Evolutionary conservation across 2,888 invertebrate genomes (phyloP), one percentile per base, ranked within the genome.

Genomic region (Chrysolina oricalcia): DNA sequence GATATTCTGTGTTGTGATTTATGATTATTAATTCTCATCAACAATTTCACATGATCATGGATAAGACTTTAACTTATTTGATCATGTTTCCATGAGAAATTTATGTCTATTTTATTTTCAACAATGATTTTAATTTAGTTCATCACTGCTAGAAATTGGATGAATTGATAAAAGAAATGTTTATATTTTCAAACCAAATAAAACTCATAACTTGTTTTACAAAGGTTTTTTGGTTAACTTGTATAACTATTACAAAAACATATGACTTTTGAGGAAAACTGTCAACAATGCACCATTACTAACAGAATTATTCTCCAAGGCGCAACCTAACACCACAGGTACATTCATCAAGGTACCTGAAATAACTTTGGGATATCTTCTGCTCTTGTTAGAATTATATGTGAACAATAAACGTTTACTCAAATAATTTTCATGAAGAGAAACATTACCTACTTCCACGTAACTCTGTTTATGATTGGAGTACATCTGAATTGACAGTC

Each of bases 321-420:
- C 87, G 84, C 95, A 94, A 0, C 91, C 95, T 67, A 97, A 89
- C 23, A 96, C 87, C 84, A 92, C 93, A 0, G 95, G 94, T n/a
- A 95, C 91, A 87, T 94, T 93, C 17, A 96, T 85, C 56, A 95
- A 88, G 23, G 93, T 93, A 17, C 96, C 96, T 10, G 93, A 93
- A 74, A 96, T 89, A 46, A 96, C 86, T 83, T 92, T 91, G 11
- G 94, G 91, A 86, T 93, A 96, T 62, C 90, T 89, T 46, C 88
- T 88, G 53, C 91, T 88, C 77, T 92, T 92, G 11, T 91, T 89
- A 6, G 73, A 75, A 56, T 90, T 90, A 85, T 92, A 94, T 56
- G 91, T 93, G 78, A 95, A 93, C 83, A 95, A 89, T 62, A 97
- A 89, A 74, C 97, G 91, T 87, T 96, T 95, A 81, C 95, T 94